Conservation (phyloP, 1,140 invertebrate species). For the Bombus terrestris region DNA sequence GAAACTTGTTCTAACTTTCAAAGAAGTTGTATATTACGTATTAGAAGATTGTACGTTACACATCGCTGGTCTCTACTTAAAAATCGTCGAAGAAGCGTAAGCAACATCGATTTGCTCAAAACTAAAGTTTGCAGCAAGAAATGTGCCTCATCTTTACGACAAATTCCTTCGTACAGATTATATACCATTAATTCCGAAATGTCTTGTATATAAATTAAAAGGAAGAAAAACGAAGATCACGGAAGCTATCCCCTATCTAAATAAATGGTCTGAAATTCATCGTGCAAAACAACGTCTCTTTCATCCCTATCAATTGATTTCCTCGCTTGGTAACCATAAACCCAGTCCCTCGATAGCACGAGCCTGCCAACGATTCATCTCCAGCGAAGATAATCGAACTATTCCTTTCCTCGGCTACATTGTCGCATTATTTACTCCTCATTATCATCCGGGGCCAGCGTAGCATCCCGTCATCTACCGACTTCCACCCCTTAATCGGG, state of each 20-base stretch:
- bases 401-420: constrained; percentile 26
- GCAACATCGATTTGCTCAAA: too few species aligned
- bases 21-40: too few species aligned
- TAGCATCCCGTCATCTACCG: not conserved
- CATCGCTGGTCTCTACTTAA: too few species aligned
- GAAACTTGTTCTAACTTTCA: too few species aligned
- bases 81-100: too few species aligned
- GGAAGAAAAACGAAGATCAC: not conserved
- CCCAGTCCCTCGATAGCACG: too few species aligned
- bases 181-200: not conserved
- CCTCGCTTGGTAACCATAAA: not conserved
- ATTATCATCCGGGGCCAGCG: constrained; percentile 51
- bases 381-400: constrained; percentile 47
- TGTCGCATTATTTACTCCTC: constrained; percentile 67
- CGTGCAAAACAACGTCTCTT: not conserved
- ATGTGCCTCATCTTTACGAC: too few species aligned
- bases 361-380: constrained; percentile 1
- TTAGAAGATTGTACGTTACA: too few species aligned
- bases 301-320: not conserved
- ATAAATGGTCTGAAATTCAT: not conserved
- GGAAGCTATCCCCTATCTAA: not conserved
- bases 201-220: not conserved
- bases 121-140: too few species aligned
- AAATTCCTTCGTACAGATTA: too few species aligned
- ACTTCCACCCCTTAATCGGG: constrained; percentile 57